Base-by-base conservation (phyloP, 2,113 vertebrate genomes). In the Synodontis membranacea region DNA sequence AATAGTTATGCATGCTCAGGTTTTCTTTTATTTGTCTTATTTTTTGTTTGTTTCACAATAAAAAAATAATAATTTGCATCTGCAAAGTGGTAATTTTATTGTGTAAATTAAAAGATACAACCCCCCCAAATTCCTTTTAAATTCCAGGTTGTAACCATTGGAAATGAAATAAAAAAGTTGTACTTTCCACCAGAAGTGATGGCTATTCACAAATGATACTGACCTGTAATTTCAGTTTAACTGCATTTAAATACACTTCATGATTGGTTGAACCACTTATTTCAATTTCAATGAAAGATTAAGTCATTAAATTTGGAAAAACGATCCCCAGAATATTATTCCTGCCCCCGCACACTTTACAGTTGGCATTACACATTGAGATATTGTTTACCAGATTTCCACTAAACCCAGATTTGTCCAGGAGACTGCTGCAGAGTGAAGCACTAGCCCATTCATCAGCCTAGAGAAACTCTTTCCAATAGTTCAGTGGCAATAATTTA, bases 401-500 rank as follows among this genome's bases (percentile, higher is more conserved):
- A 78, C 6, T 19, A 78, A 78, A 78, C 28, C 46, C 15, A 78
- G 28, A 48, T 15, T 31, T 50, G 28, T 78, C 28, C n/a, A 0
- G n/a, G 31, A 31, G 14, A 50, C 46, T 78, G 28, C n/a, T 50
- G 46, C 28, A 50, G 46, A 78, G 12, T 78, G 46, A 50, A 78
- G 46, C 28, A 8, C 17, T 50, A 78, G 74, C 50, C n/a, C 28
- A 78, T 50, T 50, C 46, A 50, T 78, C 74, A 78, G 28, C 21
- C 46, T 8, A 78, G 46, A 78, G 15, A 50, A 78, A 78, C 14
- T 78, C 74, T 78, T 50, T 78, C 74, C 74, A 78, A 31, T 50
- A 78, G 46, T 50, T 50, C n/a, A 78, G 74, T 78, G 46, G 46
- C 8, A 3, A 50, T 50, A 11, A 78, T 78, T 50, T 52, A 78